phyloP scores from a whole-genome alignment of 2,888 invertebrate genomes.

The Dynastes grantii region DNA sequence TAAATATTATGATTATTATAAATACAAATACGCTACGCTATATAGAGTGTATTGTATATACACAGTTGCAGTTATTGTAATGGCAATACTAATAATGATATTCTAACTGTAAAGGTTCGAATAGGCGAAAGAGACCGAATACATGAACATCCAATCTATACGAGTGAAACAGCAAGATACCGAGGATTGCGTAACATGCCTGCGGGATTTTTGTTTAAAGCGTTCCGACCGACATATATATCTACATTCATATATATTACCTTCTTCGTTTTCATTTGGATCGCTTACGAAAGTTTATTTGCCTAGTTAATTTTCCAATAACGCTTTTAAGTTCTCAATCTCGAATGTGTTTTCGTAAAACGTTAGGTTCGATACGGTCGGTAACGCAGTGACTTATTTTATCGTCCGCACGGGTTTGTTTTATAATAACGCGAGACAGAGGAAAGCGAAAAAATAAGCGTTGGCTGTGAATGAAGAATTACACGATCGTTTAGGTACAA shows the following conservation, averaged over 20 bases:
- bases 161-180: not conserved
- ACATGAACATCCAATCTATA: not conserved
- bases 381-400: conserved; percentile 5
- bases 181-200: conserved; percentile 1
- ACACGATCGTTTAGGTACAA: not conserved
- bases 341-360: conserved; percentile 1
- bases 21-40: conserved; percentile 40
- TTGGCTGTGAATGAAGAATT: conserved; percentile 9
- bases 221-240: not conserved
- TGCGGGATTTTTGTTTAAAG: conserved; percentile 36
- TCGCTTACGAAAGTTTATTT: conserved; percentile 16
- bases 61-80: conserved; percentile 30
- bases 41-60: conserved; percentile 1
- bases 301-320: conserved; percentile 9
- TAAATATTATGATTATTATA: conserved; percentile 59
- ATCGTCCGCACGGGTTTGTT: not conserved
- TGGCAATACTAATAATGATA: conserved; percentile 8
- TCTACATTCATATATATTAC: conserved; percentile 9
- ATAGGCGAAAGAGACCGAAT: conserved; percentile 1
- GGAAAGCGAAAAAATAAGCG: not conserved
- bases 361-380: conserved; percentile 14
- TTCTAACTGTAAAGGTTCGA: conserved; percentile 15
- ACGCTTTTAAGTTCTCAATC: conserved; percentile 6
- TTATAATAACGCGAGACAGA: not conserved
- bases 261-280: conserved; percentile 23